Evolutionary conservation across 2,113 vertebrate species (phyloP), one percentile per base, ranked within the genome.

Genomic region (Muscicapa adusta): DNA sequence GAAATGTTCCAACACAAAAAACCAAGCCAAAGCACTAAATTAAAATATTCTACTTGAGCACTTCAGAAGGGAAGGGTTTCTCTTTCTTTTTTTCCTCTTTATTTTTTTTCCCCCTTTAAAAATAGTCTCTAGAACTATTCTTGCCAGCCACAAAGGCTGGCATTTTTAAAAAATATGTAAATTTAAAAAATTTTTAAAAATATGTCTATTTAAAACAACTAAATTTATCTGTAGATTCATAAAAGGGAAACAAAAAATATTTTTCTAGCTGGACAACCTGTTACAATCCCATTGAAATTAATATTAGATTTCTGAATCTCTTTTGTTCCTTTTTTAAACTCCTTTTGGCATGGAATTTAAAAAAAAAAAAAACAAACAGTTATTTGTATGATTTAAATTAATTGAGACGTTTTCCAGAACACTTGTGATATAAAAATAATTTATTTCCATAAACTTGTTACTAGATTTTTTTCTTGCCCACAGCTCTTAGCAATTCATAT

Each of bases 91-190:
- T n/a, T 26, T 26, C 9, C 12, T 53, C 7, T 12, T 9, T 20
- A 5, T 36, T 13, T 10, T 8, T 11, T 28, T 19, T 43, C 6
- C 1, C 0, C 1, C 8, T 7, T 50, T 66, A 36, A 80, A 83
- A 74, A 34, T 34, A 16, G 4, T 63, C 18, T 36, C 22, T 56
- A 34, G 18, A 48, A 5, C 10, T 82, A 72, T 79, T 68, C 78
- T 90, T 88, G 14, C 20, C 50, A 83, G 14, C 47, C 18, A 60
- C 24, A 15, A 68, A 60, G 8, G 50, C 50, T 51, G 50, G 50
- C 50, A 50, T 50, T 40, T 40, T 40, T 40, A 13, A 24, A 48
- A 48, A 48, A 48, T 14, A 25, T 28, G 25, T 14, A 25, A 14
- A 50, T 14, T 50, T 25, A 50, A 48, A 50, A 25, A 13, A 26